These are phyloP conservation scores for Standfussiana lucernea DNA, from an alignment of 2,888 invertebrate species.

Conservation along the genomic window DNA sequence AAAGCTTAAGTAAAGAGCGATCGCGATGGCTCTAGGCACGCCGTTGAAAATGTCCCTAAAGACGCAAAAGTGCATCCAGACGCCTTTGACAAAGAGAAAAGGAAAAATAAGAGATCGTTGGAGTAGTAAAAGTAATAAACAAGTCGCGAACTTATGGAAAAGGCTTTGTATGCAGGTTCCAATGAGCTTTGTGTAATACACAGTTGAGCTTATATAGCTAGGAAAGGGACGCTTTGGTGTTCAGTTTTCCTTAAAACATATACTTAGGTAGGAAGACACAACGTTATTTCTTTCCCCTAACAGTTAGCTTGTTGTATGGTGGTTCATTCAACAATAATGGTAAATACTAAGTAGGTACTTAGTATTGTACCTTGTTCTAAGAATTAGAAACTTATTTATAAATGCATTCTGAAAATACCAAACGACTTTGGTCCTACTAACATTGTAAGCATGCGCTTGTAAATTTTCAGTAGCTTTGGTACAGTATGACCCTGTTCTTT, in stretches of 20 bases:
- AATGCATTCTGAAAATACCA: not conserved
- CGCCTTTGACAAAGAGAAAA: slow-evolving; percentile 48
- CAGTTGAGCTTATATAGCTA: slow-evolving; percentile 7
- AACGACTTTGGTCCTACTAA: not conserved
- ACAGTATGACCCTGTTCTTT: not conserved
- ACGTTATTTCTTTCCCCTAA: not conserved
- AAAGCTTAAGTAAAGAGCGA: not conserved
- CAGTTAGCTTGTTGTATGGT: not conserved
- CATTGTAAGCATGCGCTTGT: not conserved
- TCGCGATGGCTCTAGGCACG: not conserved
- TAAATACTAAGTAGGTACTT: not conserved
- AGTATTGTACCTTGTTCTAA: not conserved
- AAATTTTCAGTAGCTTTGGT: not conserved
- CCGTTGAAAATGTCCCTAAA: slow-evolving; percentile 29
- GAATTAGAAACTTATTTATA: not conserved
- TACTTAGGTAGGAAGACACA: not conserved
- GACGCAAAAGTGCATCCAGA: slow-evolving; percentile 35
- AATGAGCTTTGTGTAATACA: slow-evolving; percentile 12
- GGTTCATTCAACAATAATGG: not conserved
- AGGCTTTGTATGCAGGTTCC: slow-evolving; percentile 9
- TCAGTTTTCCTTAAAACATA: not conserved
- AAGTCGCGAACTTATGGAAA: slow-evolving; percentile 49
- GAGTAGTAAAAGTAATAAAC: slow-evolving; percentile 53
- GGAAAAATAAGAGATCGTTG: slow-evolving; percentile 34
- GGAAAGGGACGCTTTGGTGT: not conserved